Base-by-base conservation (phyloP, 2,888 invertebrate species). In the Ochropacha duplaris region DNA sequence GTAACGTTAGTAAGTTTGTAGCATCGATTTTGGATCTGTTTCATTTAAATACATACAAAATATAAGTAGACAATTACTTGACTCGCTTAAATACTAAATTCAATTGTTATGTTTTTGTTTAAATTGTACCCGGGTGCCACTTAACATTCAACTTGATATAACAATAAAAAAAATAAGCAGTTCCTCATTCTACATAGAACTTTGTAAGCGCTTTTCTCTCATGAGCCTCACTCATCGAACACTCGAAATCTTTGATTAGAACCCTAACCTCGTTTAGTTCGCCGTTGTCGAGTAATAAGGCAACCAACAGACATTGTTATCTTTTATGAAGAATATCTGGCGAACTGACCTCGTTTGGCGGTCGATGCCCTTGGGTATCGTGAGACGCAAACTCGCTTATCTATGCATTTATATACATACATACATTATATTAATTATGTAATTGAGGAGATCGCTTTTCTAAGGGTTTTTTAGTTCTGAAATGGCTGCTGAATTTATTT, bases 311-410 rank as follows among this genome's bases (percentile, higher is more conserved):
- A 65, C 63, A 65, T 63, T 68, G 70, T 75, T 78, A 80, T 76
- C 77, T 68, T 61, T 49, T 60, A 54, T 52, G 63, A 66, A 66
- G 66, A 74, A 67, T 78, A 78, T 74, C 71, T 72, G 66, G 60
- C 62, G 54, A 60, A 55, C 36, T 61, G 74, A 67, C 76, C 77
- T 69, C 76, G 68, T 65, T 74, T 64, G 49, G 60, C 77, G 82
- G 82, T 82, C 84, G 81, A 74, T 74, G 83, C 83, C 82, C 84
- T 81, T 81, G 75, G 72, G 62, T 69, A 65, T 68, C 71, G 66
- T 69, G 66, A 65, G 72, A 64, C 66, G 67, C 64, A 60, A 66
- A 69, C 67, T 57, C 54, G 67, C 73, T 76, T 76, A 77, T 74
- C 72, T 67, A 54, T 50, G 31, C 54, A 50, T 54, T 54, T 54